These are phyloP conservation scores for Cataglyphis altisquamis DNA, from an alignment of 2,888 invertebrate species.

Conservation along the genomic window DNA sequence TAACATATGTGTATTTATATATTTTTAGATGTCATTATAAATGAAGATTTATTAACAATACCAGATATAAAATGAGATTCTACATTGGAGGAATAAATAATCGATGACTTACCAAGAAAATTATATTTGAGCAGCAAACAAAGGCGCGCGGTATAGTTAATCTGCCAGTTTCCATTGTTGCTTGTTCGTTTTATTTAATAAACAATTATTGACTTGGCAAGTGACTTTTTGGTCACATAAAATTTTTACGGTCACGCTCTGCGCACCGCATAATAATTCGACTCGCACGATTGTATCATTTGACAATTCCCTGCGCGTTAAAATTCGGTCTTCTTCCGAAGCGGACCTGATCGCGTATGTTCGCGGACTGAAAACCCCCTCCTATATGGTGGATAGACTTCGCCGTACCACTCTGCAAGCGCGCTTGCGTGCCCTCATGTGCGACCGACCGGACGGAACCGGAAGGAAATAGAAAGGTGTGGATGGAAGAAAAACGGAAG, in stretches of 20 bases:
- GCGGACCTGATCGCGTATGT: conserved; percentile 65
- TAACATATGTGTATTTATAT: background rate
- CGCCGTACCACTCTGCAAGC: conserved; percentile 67
- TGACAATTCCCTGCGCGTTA: background rate
- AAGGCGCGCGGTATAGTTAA: conserved; percentile 79
- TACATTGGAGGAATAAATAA: background rate
- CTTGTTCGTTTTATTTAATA: background rate
- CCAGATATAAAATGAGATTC: background rate
- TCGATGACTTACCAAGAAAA: conserved; percentile 81
- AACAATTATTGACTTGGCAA: conserved; percentile 2
- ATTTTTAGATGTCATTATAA: background rate
- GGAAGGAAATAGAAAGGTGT: conserved; percentile 84
- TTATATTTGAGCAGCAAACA: conserved; percentile 83
- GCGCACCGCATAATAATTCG: conserved; percentile 32
- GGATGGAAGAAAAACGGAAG: conserved; percentile 72
- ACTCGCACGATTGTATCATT: conserved; percentile 10
- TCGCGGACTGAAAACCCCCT: conserved; percentile 71
- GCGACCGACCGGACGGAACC: conserved; percentile 83
- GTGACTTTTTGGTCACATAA: conserved; percentile 56
- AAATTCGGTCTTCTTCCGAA: conserved; percentile 55
- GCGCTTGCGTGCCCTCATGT: conserved; percentile 81
- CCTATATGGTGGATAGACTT: conserved; percentile 60
- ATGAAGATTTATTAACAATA: background rate
- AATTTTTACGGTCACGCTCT: conserved; percentile 48
- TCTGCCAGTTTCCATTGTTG: conserved; percentile 76